These are phyloP conservation scores for Melieria omissa DNA, from an alignment of 2,888 invertebrate species.

Conservation along the genomic window DNA sequence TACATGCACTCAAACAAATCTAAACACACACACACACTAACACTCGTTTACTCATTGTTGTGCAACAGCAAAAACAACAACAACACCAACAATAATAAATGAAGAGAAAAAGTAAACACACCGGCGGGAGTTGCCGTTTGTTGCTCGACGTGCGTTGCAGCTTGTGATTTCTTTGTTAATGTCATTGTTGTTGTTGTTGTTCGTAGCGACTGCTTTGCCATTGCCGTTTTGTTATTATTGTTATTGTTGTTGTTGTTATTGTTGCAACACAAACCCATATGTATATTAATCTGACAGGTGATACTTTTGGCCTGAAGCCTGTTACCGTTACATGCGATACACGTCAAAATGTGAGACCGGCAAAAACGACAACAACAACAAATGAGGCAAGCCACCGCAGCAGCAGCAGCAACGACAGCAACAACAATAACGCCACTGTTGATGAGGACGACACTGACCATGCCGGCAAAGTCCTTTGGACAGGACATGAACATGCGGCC, in stretches of 20 bases:
- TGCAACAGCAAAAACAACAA: too few species aligned
- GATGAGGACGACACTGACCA: not conserved
- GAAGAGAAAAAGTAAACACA: too few species aligned
- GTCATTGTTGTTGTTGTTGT: too few species aligned
- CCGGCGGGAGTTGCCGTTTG: too few species aligned
- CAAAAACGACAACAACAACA: not conserved
- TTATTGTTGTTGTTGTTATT: slow-evolving; percentile 29
- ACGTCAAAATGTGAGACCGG: slow-evolving; percentile 25
- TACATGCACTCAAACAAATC: slow-evolving; percentile 18
- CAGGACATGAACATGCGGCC: not conserved
- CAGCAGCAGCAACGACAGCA: slow-evolving; percentile 16
- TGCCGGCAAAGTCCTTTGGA: slow-evolving; percentile 19
- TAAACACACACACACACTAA: slow-evolving; percentile 9
- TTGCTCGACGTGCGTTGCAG: too few species aligned
- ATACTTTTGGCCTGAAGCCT: slow-evolving; percentile 62
- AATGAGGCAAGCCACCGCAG: not conserved
- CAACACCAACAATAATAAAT: too few species aligned
- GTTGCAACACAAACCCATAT: slow-evolving; percentile 20
- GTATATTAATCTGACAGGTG: slow-evolving; percentile 67
- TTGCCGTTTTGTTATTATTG: slow-evolving; percentile 22
- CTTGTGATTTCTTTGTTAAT: too few species aligned
- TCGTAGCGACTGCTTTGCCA: too few species aligned
- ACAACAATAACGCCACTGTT: slow-evolving; percentile 13
- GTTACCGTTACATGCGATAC: slow-evolving; percentile 15
- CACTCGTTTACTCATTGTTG: not conserved